Evolutionary conservation across 2,113 vertebrate genomes (phyloP), one percentile per base, ranked within the genome.

Genomic region (Microcebus tavaratra): DNA sequence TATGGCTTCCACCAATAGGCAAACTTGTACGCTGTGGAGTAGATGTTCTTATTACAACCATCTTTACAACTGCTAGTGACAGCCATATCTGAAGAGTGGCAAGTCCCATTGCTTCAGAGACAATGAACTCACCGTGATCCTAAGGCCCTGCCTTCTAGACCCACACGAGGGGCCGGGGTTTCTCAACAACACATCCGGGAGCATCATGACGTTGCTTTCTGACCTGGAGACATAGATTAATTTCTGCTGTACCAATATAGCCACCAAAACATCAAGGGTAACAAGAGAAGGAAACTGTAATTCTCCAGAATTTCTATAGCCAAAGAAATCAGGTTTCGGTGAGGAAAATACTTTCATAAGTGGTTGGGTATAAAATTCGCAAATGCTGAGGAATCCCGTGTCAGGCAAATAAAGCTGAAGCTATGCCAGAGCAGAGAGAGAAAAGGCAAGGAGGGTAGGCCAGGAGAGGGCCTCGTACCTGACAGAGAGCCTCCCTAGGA

Each of bases 81-180:
- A 9, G 3, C 6, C n/a, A 42, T 31, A 27, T 61, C 72, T 42
- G n/a, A 94, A 75, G 10, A 31, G 6, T 15, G 8, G 18, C 59
- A 36, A 48, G 27, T 82, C 83, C 79, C 20, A 1, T n/a, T 42
- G 57, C 59, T 67, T 25, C 20, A 20, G 34, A 17, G 11, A 39
- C 83, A 81, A 15, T 53, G 29, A 72, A 0, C 9, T 86, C 36
- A 39, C 8, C 9, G 8, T 17, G 36, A 75, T 23, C 13, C 57
- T 34, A 23, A 53, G 23, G 6, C 8, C 45, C 27, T 36, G 45
- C 10, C 42, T 57, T 63, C 36, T 50, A 39, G 25, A 23, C 17
- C 29, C 3, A 13, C n/a, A 18, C 1, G 67, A 21, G 3, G 25
- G 5, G 3, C 34, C 17, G 50, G 55, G 13, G 0, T 45, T 67